These are phyloP conservation scores for Fregetta grallaria DNA, from an alignment of 2,113 vertebrate species.

Conservation along the genomic window DNA sequence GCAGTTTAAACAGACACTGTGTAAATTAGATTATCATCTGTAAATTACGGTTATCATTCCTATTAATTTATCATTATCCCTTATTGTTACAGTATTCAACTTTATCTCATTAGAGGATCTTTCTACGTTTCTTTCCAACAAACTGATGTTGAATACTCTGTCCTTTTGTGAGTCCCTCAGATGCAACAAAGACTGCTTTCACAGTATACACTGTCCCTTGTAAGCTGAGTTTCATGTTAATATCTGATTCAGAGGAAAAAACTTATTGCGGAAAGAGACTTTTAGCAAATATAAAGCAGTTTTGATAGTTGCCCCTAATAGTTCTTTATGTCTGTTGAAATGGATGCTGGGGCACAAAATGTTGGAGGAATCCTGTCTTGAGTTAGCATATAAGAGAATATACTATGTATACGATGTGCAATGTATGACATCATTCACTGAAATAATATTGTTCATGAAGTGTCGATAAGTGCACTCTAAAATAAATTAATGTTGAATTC, in stretches of 20 bases:
- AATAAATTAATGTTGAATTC: conserved; percentile 16
- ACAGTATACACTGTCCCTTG: not conserved
- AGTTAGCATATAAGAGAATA: not conserved
- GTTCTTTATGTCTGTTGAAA: not conserved
- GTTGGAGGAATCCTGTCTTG: not conserved
- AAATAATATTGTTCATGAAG: conserved; percentile 19
- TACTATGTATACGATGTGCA: not conserved
- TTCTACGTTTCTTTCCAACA: not conserved
- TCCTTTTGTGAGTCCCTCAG: not conserved
- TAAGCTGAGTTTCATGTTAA: not conserved
- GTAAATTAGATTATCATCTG: not conserved
- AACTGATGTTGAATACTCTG: not conserved
- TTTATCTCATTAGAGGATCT: not conserved
- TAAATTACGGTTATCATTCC: not conserved
- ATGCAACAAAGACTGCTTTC: not conserved
- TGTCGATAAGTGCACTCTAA: not conserved
- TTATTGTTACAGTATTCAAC: not conserved
- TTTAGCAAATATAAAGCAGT: not conserved
- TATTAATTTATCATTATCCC: not conserved
- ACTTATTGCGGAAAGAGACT: not conserved
- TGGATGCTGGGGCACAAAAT: not conserved
- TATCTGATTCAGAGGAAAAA: not conserved
- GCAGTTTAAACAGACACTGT: not conserved
- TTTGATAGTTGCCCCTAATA: not conserved
- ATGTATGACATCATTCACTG: not conserved